These are phyloP conservation scores for Hydrolagus colliei DNA, from an alignment of 2,797 vertebrate genomes.

Conservation along the genomic window DNA sequence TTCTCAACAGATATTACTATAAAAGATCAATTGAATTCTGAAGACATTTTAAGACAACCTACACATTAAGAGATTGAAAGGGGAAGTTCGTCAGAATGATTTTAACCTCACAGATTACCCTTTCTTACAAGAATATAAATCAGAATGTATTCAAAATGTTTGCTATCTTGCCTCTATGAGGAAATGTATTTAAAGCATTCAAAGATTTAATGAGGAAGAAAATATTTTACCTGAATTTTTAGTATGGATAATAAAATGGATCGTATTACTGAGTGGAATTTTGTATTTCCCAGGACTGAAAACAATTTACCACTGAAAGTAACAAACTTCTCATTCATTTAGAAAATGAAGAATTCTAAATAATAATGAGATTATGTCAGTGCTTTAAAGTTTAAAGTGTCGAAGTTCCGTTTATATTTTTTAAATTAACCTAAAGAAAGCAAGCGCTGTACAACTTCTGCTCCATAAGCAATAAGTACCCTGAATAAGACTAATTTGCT, in stretches of 20 bases:
- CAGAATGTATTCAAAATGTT: neutral
- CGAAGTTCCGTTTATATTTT: no score
- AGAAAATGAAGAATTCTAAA: neutral
- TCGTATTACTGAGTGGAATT: neutral
- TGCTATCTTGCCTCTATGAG: neutral
- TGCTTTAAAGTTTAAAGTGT: no score
- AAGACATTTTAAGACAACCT: conserved; percentile 28
- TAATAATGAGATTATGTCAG: neutral
- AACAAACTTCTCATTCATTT: neutral
- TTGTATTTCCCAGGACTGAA: neutral
- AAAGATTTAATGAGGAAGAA: neutral
- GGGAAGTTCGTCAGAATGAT: neutral
- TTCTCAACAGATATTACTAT: conserved; percentile 81
- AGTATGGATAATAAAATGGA: neutral
- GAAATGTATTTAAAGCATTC: neutral
- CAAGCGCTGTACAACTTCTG: no score
- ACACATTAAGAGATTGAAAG: conserved; percentile 26
- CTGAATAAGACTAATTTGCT: no score
- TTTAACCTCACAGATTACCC: neutral
- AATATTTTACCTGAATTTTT: neutral
- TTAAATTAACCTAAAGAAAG: no score
- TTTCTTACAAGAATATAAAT: conserved; percentile 13
- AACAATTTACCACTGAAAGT: neutral
- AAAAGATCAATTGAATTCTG: conserved; percentile 30
- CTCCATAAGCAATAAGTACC: no score